Base-by-base conservation (phyloP, 1,140 invertebrate genomes). In the Drosophila auraria region DNA sequence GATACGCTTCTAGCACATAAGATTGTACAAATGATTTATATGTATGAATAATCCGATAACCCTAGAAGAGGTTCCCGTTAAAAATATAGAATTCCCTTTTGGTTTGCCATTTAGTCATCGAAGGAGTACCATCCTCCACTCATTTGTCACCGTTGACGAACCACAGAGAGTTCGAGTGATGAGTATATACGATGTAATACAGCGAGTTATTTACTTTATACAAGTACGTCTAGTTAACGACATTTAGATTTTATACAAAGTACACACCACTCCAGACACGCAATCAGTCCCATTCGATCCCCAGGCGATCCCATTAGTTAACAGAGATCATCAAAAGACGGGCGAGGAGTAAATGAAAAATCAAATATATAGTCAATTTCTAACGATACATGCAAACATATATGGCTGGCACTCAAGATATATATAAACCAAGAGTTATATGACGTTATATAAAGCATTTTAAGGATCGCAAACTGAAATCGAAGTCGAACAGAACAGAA, bases 1-100 rank as follows among this genome's bases (percentile, higher is more conserved):
- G 84, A 89, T 89, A 89, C 84, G 84, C 84, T 89, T 89, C 74
- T 89, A 89, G 84, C 86, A 89, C 82, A 90, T 89, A 89, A 89
- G 84, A 89, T 87, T 89, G 84, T 90, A 89, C 82, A 89, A 89
- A 87, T 83, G 54, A 87, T 87, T 87, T 87, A 83, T 76, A 56
- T 40, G 53, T 38, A 77, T 54, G 56, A 66, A 68, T 73, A 73
- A 73, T 73, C 42, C 69, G 68, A 60, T 36, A 50, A 50, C 59
- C 36, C 40, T 59, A 23, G n/a, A 40, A n/a, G 33, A 30, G 49
- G 45, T 47, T 40, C 33, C 70, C 38, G 30, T 45, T 45, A 36
- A 44, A 53, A 44, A 15, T 1, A 44, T 59, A 72, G n/a, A 27
- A 61, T 47, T 42, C 56, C 56, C 56, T 9, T 38, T 66, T 40